A percentile compares a stretch with the other conserved stretches of the same genome.
phyloP scores from a whole-genome alignment of 2,113 vertebrate species.

The Silurus asotus region DNA sequence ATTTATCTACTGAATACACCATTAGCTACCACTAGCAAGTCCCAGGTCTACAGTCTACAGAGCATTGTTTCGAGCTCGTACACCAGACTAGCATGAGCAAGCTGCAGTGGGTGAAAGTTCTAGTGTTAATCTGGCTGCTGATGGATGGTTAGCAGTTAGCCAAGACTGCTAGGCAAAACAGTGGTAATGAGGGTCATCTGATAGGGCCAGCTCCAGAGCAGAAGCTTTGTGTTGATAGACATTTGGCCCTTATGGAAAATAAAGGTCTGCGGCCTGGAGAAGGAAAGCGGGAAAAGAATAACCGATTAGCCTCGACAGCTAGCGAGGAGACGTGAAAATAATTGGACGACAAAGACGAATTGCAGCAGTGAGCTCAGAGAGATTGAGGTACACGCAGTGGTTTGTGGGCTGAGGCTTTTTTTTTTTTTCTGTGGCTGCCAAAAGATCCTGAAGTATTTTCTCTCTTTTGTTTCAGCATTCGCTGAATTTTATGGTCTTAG shows the following conservation, averaged over 20 bases:
- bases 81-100: background rate
- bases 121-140: slow-evolving; percentile 40
- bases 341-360: background rate
- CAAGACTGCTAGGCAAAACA: slow-evolving; percentile 33
- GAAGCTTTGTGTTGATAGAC: slow-evolving; percentile 34
- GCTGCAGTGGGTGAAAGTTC: background rate
- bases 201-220: slow-evolving; percentile 35
- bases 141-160: slow-evolving; percentile 44
- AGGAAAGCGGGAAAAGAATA: background rate
- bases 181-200: slow-evolving; percentile 50
- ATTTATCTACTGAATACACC: background rate
- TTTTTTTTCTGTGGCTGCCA: background rate
- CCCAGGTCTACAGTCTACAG: background rate
- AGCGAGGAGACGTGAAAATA: background rate
- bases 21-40: background rate
- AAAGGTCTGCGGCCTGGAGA: slow-evolving; percentile 1
- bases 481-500: slow-evolving; percentile 5
- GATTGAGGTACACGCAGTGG: background rate
- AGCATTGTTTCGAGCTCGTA: background rate
- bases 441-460: slow-evolving; percentile 11
- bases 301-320: background rate
- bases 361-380: background rate
- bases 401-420: background rate
- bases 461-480: slow-evolving; percentile 25
- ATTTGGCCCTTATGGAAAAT: slow-evolving; percentile 27